phyloP scores from a whole-genome alignment of 2,113 vertebrate genomes.

The Peromyscus maniculatus region DNA sequence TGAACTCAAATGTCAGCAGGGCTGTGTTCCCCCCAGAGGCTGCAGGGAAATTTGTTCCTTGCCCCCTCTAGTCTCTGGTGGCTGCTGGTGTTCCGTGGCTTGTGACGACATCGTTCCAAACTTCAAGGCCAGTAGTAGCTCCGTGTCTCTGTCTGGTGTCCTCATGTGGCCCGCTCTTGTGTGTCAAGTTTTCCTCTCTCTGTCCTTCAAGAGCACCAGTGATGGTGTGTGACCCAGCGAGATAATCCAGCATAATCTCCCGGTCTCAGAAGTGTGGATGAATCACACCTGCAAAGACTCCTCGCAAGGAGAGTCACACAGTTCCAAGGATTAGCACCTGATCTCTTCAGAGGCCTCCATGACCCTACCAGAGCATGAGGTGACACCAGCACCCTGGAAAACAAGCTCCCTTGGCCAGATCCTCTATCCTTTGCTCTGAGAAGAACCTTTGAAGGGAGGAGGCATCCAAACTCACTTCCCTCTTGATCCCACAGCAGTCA shows the following conservation, averaged over 20 bases:
- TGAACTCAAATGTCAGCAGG: background rate
- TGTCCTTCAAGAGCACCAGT: background rate
- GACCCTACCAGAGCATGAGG: background rate
- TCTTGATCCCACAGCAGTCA: background rate
- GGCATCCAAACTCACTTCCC: background rate
- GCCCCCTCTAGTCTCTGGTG: background rate
- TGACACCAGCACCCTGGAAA: background rate
- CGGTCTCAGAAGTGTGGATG: background rate
- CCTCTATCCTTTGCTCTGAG: background rate
- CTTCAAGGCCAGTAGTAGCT: background rate
- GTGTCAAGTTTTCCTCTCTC: background rate
- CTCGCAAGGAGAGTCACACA: background rate
- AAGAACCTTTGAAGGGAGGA: background rate
- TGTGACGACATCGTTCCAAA: no score
- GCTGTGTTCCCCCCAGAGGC: background rate
- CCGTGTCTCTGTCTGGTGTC: background rate
- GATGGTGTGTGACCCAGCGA: background rate
- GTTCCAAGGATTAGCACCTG: background rate
- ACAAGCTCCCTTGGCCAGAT: background rate
- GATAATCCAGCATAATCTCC: slow-evolving; percentile 1
- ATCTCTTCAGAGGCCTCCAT: background rate
- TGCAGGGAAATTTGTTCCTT: background rate
- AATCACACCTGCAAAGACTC: background rate
- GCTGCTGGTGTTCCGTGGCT: background rate
- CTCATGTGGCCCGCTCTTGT: background rate